These are phyloP conservation scores for Malurus splendens DNA, from an alignment of 2,797 vertebrate species.

Conservation along the genomic window DNA sequence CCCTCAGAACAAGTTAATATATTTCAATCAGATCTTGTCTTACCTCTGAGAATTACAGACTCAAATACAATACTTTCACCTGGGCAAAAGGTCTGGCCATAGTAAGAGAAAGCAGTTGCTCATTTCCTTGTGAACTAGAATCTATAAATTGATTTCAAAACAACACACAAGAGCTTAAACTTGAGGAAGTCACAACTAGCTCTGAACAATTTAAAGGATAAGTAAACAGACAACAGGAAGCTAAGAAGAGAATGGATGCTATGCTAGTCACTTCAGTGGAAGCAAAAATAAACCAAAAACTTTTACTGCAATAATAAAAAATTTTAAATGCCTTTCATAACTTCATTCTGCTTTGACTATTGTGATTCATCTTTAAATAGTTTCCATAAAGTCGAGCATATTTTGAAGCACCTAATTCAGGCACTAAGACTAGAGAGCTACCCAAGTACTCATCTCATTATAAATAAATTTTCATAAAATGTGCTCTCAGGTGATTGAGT, in stretches of 20 bases:
- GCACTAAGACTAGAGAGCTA: not conserved
- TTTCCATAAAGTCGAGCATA: not conserved
- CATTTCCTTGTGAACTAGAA: not conserved
- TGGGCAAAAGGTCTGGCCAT: not conserved
- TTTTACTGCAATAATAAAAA: not conserved
- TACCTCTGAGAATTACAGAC: not conserved
- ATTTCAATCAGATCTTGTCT: not conserved
- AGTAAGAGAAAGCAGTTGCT: not conserved
- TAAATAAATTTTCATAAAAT: slow-evolving; percentile 3
- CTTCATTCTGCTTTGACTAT: not conserved
- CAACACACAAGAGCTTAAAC: not conserved
- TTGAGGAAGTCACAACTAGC: not conserved
- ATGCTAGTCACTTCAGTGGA: not conserved
- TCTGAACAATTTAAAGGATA: not conserved
- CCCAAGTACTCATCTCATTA: not conserved
- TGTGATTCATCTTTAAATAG: not conserved
- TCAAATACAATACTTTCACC: not conserved
- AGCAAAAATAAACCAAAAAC: not conserved
- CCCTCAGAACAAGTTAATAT: not conserved
- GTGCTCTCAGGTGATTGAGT: not conserved
- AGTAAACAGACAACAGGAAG: not conserved
- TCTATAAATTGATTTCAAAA: not conserved
- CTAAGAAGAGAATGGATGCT: not conserved
- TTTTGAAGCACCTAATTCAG: not conserved
- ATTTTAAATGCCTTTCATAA: not conserved